phyloP scores from a whole-genome alignment of 2,113 vertebrate species.

The Corvus hawaiiensis region DNA sequence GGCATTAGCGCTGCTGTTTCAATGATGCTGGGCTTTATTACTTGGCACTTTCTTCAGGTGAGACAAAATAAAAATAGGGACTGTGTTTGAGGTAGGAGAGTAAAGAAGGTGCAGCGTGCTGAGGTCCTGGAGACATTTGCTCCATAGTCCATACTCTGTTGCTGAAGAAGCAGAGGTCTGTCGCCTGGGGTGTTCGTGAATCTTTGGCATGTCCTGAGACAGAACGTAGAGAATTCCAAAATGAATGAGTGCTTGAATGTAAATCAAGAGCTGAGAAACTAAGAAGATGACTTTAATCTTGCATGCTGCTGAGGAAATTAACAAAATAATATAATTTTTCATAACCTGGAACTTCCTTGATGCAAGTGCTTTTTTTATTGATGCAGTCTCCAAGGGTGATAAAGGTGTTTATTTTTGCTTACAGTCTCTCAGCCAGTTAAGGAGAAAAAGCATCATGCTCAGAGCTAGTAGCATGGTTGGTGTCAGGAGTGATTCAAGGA shows the following conservation, averaged over 20 bases:
- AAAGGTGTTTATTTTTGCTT: neutral
- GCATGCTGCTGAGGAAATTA: neutral
- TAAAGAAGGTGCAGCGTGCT: neutral
- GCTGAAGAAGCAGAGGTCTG: neutral
- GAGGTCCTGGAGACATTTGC: neutral
- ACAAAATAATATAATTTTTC: neutral
- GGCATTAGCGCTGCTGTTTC: neutral
- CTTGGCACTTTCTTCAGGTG: fast-evolving
- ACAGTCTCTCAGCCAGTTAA: neutral
- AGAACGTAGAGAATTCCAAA: neutral
- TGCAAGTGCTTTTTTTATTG: fast-evolving
- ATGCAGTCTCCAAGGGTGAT: neutral
- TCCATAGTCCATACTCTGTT: fast-evolving
- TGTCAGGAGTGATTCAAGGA: neutral
- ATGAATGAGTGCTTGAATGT: neutral
- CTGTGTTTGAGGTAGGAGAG: neutral
- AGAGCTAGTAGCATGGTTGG: neutral
- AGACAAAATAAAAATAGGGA: neutral
- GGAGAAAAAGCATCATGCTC: neutral
- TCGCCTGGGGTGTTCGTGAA: fast-evolving
- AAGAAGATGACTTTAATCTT: neutral
- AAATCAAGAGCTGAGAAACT: neutral
- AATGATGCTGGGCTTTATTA: neutral
- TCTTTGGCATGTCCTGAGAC: neutral
- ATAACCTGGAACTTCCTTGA: neutral